These are phyloP conservation scores for Noctuana brunneofusca DNA, from an alignment of 2,888 invertebrate genomes.

Conservation along the genomic window DNA sequence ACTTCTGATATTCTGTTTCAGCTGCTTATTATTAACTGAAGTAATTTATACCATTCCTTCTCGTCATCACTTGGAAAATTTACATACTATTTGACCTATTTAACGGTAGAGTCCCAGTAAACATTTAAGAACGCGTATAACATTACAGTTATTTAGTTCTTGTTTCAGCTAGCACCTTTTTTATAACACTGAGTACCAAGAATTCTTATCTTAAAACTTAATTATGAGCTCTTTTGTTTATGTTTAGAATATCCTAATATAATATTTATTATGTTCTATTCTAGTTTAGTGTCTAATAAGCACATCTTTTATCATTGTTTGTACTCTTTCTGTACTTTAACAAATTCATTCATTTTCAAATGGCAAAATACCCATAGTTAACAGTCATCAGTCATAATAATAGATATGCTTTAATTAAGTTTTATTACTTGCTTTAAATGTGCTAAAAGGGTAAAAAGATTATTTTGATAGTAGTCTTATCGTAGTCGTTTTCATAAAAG, in stretches of 20 bases:
- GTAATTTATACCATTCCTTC: too few relatives aligned
- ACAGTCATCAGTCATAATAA: neutral
- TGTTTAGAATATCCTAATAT: too few relatives aligned
- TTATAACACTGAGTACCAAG: neutral
- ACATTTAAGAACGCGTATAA: too few relatives aligned
- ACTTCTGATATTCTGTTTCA: too few relatives aligned
- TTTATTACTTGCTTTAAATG: too few relatives aligned
- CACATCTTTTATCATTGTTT: constrained; percentile 2
- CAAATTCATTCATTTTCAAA: neutral
- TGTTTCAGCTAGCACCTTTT: neutral
- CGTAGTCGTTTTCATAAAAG: neutral
- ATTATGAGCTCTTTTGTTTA: too few relatives aligned
- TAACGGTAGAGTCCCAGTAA: too few relatives aligned
- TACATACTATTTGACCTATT: too few relatives aligned
- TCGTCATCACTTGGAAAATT: too few relatives aligned
- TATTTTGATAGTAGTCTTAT: neutral
- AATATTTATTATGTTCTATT: neutral
- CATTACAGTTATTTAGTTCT: too few relatives aligned
- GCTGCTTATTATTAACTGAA: too few relatives aligned
- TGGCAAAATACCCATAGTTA: neutral
- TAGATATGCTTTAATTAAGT: neutral
- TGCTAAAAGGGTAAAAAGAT: neutral
- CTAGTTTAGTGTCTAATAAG: neutral
- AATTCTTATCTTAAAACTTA: neutral
- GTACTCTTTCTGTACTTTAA: neutral